Base-by-base conservation (phyloP, 53 echinoderm and acorn worm genomes). In the Paracentrotus lividus region DNA sequence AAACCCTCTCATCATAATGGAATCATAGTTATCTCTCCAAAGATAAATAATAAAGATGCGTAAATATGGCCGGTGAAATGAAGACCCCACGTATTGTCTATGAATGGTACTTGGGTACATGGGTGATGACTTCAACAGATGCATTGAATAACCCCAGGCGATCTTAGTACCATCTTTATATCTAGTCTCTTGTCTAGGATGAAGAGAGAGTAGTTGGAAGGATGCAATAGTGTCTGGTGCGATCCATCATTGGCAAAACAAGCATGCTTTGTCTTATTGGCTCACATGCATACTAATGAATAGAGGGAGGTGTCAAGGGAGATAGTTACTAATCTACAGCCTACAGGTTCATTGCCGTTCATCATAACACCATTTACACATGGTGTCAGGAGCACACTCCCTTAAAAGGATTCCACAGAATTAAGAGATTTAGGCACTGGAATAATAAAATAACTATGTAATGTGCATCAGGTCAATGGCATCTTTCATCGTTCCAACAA, bases 1-100 rank as follows among this genome's bases (percentile, higher is more conserved):
- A 89, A 89, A 86, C 55, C 26, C 81, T 86, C 86, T 56, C 86
- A 86, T 86, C 86, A 86, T 86, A 86, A 86, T 86, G 86, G 86
- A 53, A 86, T 86, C 86, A 86, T 55, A 56, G 86, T 55, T 81
- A 81, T 81, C 81, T n/a, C 47, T n/a, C 86, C 53, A 56, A 38
- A 86, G 57, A 34, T 34, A 56, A 47, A 53, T 86, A 86, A 86
- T 53, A 54, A 86, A 86, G 86, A 53, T 55, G 55, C 54, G 27
- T 86, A 86, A 86, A 86, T 53, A 86, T 56, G 56, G 86, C 86
- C 53, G n/a, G 34, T 86, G 86, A 55, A 86, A 86, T 54, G 86
- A 86, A 86, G 86, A 21, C 34, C 10, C 86, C 56, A 56, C 56
- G 56, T 86, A 56, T 55, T 86, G 86, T 81, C 47, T 81, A 81